These are phyloP conservation scores for Bujurquina vittata DNA, from an alignment of 2,113 vertebrate species.

Conservation along the genomic window DNA sequence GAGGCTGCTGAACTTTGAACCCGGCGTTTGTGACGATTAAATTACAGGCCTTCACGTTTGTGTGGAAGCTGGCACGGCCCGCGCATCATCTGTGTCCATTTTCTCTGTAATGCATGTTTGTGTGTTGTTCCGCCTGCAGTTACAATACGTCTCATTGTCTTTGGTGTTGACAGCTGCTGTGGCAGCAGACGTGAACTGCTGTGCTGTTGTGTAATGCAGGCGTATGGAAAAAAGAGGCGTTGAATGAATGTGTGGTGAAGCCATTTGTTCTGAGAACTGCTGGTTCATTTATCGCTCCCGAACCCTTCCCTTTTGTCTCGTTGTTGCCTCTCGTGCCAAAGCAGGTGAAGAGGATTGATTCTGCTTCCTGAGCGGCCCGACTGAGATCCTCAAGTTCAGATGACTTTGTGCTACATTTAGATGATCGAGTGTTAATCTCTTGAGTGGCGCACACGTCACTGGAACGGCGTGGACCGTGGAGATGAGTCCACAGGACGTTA, in stretches of 20 bases:
- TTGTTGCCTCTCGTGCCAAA: not conserved
- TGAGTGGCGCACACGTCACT: no score
- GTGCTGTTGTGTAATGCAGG: conserved; percentile 17
- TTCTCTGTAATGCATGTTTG: not conserved
- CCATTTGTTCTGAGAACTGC: not conserved
- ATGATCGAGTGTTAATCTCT: no score
- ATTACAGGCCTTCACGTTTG: conserved; percentile 24
- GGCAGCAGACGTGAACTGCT: conserved; percentile 29
- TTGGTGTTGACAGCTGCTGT: not conserved
- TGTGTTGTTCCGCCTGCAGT: not conserved
- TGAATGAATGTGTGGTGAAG: not conserved
- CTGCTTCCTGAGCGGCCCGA: not conserved
- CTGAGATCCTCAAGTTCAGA: not conserved
- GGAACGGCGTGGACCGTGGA: no score
- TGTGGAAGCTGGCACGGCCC: not conserved
- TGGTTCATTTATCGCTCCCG: fast-evolving
- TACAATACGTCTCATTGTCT: not conserved
- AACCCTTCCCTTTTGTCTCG: no score
- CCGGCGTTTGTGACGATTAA: not conserved
- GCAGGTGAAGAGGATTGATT: fast-evolving
- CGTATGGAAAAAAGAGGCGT: not conserved
- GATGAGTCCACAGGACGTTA: not conserved
- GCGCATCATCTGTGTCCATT: not conserved
- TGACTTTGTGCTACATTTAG: no score
- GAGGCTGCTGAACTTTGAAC: conserved; percentile 27